phyloP scores from a whole-genome alignment of 2,797 vertebrate species.

The Anisognathus igniventris region DNA sequence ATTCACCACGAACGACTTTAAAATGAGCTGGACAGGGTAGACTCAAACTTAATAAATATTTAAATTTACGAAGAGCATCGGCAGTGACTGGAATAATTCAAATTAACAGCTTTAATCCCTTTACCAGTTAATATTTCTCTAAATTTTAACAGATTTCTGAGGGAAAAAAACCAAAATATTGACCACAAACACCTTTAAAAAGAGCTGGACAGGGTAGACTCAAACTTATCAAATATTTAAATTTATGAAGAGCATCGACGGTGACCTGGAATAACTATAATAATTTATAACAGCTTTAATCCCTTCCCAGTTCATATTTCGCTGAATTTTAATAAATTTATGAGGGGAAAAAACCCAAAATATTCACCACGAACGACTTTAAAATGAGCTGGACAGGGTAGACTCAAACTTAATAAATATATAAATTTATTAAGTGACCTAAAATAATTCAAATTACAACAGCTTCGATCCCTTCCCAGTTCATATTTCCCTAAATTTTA shows the following conservation, averaged over 20 bases:
- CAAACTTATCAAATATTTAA: not conserved
- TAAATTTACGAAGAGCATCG: not conserved
- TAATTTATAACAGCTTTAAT: not conserved
- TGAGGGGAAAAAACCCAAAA: not conserved
- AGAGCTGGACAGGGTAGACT: not conserved
- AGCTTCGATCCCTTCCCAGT: accelerated
- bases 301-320: too few relatives aligned
- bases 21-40: not conserved
- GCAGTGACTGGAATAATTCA: not conserved
- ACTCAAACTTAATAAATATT: not conserved
- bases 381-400: not conserved
- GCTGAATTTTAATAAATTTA: not conserved
- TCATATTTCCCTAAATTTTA: not conserved
- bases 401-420: accelerated
- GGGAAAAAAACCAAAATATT: not conserved
- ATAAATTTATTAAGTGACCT: not conserved
- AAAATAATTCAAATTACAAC: not conserved
- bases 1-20: too few relatives aligned
- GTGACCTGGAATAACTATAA: not conserved
- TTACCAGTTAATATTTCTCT: too few relatives aligned
- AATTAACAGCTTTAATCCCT: not conserved
- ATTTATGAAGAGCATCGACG: not conserved
- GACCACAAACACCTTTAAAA: too few relatives aligned
- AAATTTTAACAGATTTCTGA: not conserved
- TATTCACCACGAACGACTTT: not conserved